phyloP scores from a whole-genome alignment of 2,113 vertebrate genomes.

The Panthera leo region DNA sequence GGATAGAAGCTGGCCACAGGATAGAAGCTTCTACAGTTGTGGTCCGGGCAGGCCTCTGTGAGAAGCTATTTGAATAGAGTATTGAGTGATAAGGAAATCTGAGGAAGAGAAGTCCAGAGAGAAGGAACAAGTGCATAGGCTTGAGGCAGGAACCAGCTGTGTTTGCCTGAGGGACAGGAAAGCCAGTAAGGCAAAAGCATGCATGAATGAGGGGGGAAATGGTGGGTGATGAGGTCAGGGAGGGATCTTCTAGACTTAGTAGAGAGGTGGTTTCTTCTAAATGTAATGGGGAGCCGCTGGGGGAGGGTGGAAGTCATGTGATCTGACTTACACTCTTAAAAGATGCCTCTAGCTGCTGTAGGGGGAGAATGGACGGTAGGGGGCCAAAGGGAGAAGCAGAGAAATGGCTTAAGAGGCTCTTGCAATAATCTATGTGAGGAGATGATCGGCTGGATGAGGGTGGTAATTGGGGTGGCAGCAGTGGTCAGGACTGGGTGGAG shows the following conservation, averaged over 20 bases:
- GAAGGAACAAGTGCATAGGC: not conserved
- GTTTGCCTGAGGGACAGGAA: not conserved
- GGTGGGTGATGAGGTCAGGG: not conserved
- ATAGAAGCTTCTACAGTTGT: not conserved
- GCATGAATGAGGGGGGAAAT: accelerated
- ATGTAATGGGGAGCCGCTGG: not conserved
- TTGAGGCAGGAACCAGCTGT: not conserved
- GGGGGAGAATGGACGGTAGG: not conserved
- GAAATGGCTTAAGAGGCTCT: not conserved
- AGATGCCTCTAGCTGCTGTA: not conserved
- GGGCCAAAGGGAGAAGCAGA: not conserved
- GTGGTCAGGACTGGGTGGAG: not conserved
- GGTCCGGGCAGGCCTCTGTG: not conserved
- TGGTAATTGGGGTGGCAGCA: not conserved
- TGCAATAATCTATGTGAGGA: not conserved
- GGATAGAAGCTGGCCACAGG: not conserved
- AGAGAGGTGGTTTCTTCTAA: not conserved
- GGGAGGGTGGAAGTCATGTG: not conserved
- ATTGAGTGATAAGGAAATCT: not conserved
- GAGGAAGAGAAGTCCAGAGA: not conserved
- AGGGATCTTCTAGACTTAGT: not conserved
- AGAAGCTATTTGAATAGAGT: not conserved
- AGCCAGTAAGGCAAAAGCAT: not conserved
- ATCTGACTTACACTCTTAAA: not conserved
- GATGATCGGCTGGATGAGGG: accelerated